These are phyloP conservation scores for Hephaestus fuliginosus DNA, from an alignment of 2,797 vertebrate genomes.

Conservation along the genomic window DNA sequence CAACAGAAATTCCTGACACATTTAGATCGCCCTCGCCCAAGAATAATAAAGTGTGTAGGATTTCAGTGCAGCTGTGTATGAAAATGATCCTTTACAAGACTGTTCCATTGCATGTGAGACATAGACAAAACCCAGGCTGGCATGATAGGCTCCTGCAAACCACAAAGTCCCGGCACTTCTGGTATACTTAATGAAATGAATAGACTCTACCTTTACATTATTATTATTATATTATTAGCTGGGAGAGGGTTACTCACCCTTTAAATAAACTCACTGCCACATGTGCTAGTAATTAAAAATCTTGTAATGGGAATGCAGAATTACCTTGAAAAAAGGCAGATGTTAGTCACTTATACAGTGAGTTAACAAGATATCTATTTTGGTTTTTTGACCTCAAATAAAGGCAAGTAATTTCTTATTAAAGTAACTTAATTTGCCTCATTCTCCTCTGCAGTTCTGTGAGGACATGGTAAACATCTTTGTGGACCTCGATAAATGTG, in stretches of 20 bases:
- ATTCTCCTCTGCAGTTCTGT: conserved; percentile 25
- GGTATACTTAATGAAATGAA: conserved; percentile 46
- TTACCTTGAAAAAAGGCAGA: conserved; percentile 45
- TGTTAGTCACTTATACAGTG: neutral
- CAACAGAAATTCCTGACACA: conserved; percentile 76
- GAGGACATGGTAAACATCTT: conserved; percentile 29
- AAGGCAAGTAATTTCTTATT: conserved; percentile 36
- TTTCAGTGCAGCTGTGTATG: conserved; percentile 70
- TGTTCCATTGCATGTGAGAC: conserved; percentile 69
- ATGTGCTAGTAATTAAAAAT: conserved; percentile 61
- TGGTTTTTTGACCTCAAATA: conserved; percentile 38
- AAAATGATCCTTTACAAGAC: conserved; percentile 69
- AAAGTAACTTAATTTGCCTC: conserved; percentile 31
- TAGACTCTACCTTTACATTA: conserved; percentile 26
- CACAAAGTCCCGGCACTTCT: conserved; percentile 66
- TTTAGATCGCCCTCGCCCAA: conserved; percentile 68
- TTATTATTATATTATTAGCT: conserved; percentile 48
- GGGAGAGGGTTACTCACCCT: conserved; percentile 17
- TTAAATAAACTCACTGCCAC: conserved; percentile 52
- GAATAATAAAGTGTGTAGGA: conserved; percentile 81
- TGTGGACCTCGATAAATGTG: conserved; percentile 32
- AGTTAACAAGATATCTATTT: conserved; percentile 35
- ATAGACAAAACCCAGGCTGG: conserved; percentile 68
- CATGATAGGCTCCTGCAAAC: conserved; percentile 56
- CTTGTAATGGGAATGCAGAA: conserved; percentile 24